Evolutionary conservation across 2,888 invertebrate genomes (phyloP).

Genomic region (Eristalis arbustorum): DNA sequence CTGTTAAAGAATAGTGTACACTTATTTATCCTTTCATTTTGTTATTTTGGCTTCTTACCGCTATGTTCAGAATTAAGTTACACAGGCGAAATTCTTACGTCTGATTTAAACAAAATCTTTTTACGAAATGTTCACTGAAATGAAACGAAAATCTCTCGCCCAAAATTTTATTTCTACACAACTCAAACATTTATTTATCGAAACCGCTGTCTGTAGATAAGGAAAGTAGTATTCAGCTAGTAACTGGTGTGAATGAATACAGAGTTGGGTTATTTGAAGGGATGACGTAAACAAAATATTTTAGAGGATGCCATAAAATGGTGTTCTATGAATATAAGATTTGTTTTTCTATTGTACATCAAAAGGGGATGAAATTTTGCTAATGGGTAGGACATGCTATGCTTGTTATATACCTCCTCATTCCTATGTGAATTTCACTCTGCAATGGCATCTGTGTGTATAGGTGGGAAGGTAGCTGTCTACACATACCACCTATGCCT

Average conservation of each 20-base stretch:
- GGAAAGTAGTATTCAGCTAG: slow-evolving; percentile 71
- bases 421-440: slow-evolving; percentile 63
- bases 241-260: slow-evolving; percentile 72
- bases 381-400: slow-evolving; percentile 70
- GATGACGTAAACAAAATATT: slow-evolving; percentile 71
- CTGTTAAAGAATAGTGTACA: background rate
- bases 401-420: slow-evolving; percentile 67
- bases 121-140: slow-evolving; percentile 79
- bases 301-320: slow-evolving; percentile 71
- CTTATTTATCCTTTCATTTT: slow-evolving; percentile 13
- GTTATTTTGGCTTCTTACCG: slow-evolving; percentile 30
- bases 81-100: slow-evolving; percentile 72
- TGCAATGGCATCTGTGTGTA: slow-evolving; percentile 65
- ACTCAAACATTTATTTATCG: slow-evolving; percentile 81
- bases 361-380: slow-evolving; percentile 72
- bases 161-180: slow-evolving; percentile 80
- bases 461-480: slow-evolving; percentile 59
- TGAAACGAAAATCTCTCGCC: slow-evolving; percentile 80
- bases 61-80: slow-evolving; percentile 51
- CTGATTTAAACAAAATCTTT: slow-evolving; percentile 79
- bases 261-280: slow-evolving; percentile 71
- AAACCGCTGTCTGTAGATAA: slow-evolving; percentile 78
- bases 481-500: slow-evolving; percentile 64
- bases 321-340: slow-evolving; percentile 72
- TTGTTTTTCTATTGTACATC: slow-evolving; percentile 72